phyloP scores from a whole-genome alignment of 1,140 invertebrate genomes.

The Macrotrachela quadricornifera region DNA sequence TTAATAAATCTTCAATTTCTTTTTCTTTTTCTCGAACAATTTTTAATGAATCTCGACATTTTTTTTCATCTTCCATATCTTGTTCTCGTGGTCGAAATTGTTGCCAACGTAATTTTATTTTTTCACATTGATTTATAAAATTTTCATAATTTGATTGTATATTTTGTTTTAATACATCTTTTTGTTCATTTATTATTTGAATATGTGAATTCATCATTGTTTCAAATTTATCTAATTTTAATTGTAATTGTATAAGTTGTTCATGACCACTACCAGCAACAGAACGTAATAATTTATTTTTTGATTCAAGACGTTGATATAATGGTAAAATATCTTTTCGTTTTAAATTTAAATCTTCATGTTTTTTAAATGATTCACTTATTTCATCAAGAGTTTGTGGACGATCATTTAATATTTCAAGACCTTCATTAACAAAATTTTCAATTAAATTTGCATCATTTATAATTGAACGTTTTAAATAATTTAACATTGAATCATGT shows the following conservation, averaged over 20 bases:
- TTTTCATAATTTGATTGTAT: conserved; percentile 43
- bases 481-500: conserved; percentile 62
- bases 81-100: conserved; percentile 43
- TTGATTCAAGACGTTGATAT: conserved; percentile 43
- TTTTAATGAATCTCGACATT: conserved; percentile 36
- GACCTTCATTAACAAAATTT: conserved; percentile 39
- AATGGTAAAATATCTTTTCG: conserved; percentile 40
- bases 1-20: conserved; percentile 39
- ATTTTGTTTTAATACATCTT: conserved; percentile 44
- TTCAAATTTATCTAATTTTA: conserved; percentile 54
- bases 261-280: conserved; percentile 43
- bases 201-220: conserved; percentile 41
- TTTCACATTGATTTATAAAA: conserved; percentile 45
- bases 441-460: conserved; percentile 35
- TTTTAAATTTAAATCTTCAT: conserved; percentile 41
- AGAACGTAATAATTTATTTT: conserved; percentile 41
- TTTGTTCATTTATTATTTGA: conserved; percentile 34
- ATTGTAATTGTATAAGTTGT: conserved; percentile 41
- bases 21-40: conserved; percentile 43
- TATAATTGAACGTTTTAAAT: conserved; percentile 45
- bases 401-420: conserved; percentile 38
- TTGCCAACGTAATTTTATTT: conserved; percentile 50
- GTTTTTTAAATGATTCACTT: conserved; percentile 45
- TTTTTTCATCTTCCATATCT: conserved; percentile 34
- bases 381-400: conserved; percentile 54